Evolutionary conservation across 2,797 vertebrate species (phyloP).

Genomic region (Rallus crepitans): DNA sequence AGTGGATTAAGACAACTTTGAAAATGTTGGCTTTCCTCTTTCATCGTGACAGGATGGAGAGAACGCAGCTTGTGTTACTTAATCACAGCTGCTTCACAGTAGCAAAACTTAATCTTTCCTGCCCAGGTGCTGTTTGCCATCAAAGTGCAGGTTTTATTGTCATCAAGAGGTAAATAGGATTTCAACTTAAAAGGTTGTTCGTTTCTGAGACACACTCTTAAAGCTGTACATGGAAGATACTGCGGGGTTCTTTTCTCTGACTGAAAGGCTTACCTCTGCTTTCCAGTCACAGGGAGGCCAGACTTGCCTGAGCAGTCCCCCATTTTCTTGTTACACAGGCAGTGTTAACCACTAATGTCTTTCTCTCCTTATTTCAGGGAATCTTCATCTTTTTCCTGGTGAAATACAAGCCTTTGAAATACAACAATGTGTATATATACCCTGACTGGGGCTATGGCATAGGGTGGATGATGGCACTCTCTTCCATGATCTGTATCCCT

Average conservation of each 20-base stretch:
- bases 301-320: neutral
- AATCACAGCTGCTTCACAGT: neutral
- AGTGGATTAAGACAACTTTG: neutral
- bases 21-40: neutral
- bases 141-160: conserved; percentile 23
- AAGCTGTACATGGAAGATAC: neutral
- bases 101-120: conserved; percentile 27
- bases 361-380: conserved; percentile 78
- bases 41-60: neutral
- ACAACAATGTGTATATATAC: conserved; percentile 96
- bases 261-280: neutral
- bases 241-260: neutral
- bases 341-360: neutral
- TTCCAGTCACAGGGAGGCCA: neutral
- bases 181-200: conserved; percentile 26
- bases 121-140: conserved; percentile 7
- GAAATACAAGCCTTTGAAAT: conserved; percentile 97
- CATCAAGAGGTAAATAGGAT: conserved; percentile 18
- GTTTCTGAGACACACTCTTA: neutral
- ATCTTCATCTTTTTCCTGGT: conserved; percentile 99
- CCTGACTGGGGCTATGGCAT: conserved; percentile 97
- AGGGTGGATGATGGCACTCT: conserved; percentile 97
- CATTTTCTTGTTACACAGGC: neutral
- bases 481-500: conserved; percentile 97
- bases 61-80: neutral